Evolutionary conservation across 2,888 invertebrate genomes (phyloP).

Genomic region (Eupithecia insigniata): DNA sequence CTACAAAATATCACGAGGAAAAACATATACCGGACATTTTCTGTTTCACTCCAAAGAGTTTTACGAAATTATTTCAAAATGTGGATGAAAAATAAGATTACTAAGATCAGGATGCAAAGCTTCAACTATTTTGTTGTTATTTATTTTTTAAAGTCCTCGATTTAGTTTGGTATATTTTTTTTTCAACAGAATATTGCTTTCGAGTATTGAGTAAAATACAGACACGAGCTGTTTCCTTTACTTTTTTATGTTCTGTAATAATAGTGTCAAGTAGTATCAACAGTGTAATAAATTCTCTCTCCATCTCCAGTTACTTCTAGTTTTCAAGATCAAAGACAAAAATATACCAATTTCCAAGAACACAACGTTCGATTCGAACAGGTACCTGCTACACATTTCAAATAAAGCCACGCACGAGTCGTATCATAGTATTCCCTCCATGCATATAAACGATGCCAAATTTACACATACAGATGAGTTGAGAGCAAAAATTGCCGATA

Average conservation of each 20-base stretch:
- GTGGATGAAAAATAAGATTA: background rate
- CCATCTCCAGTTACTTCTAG: background rate
- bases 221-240: background rate
- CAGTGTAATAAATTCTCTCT: background rate
- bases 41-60: too few relatives aligned
- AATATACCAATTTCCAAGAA: background rate
- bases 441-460: constrained; percentile 4
- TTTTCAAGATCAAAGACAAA: background rate
- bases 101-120: too few relatives aligned
- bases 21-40: background rate
- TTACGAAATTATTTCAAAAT: background rate
- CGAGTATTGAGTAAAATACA: background rate
- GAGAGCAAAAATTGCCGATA: background rate
- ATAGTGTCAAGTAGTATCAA: background rate
- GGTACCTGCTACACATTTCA: background rate
- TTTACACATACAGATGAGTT: background rate
- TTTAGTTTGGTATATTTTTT: background rate
- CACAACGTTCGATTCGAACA: background rate
- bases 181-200: background rate
- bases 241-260: background rate
- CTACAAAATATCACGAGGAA: background rate
- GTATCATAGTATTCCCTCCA: constrained; percentile 1
- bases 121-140: background rate
- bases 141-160: too few relatives aligned
- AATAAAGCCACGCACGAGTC: background rate